Conservation (phyloP, 2,888 invertebrate genomes). For the Synanthedon vespiformis region DNA sequence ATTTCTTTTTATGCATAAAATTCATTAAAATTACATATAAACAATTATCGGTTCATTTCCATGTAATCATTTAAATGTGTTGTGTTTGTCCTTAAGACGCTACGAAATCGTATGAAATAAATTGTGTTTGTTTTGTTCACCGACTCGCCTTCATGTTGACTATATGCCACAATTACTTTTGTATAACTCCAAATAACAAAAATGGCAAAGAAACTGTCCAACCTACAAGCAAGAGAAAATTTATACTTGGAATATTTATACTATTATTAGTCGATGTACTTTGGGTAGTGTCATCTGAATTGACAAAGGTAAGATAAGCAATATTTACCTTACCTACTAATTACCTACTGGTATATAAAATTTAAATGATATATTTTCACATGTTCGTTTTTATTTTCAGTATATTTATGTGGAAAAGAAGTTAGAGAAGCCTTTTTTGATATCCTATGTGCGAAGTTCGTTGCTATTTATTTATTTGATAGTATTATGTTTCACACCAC, state of each 20-base stretch:
- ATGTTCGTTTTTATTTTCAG: slow-evolving; percentile 64
- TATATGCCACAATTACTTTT: slow-evolving; percentile 64
- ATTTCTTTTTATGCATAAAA: too few relatives aligned
- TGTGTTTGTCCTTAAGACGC: too few relatives aligned
- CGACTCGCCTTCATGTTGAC: slow-evolving; percentile 56
- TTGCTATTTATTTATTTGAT: slow-evolving; percentile 93
- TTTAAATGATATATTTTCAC: not conserved
- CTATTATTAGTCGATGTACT: slow-evolving; percentile 92
- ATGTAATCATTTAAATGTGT: too few relatives aligned
- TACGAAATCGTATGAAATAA: slow-evolving; percentile 2
- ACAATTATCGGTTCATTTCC: too few relatives aligned
- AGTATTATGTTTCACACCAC: slow-evolving; percentile 89
- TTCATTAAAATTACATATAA: too few relatives aligned
- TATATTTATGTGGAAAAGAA: slow-evolving; percentile 86
- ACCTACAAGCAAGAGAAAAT: slow-evolving; percentile 52
- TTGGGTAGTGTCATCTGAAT: slow-evolving; percentile 95
- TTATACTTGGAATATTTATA: slow-evolving; percentile 87
- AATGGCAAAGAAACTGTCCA: slow-evolving; percentile 47
- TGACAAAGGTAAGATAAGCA: slow-evolving; percentile 82
- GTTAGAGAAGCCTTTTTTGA: slow-evolving; percentile 94
- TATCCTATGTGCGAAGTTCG: slow-evolving; percentile 94
- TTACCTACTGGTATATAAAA: not conserved
- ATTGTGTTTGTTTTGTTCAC: slow-evolving; percentile 3
- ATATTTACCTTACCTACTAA: not conserved
- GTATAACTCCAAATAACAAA: slow-evolving; percentile 47